Evolutionary conservation across 2,113 vertebrate species (phyloP).

Genomic region (Vireo altiloquus): DNA sequence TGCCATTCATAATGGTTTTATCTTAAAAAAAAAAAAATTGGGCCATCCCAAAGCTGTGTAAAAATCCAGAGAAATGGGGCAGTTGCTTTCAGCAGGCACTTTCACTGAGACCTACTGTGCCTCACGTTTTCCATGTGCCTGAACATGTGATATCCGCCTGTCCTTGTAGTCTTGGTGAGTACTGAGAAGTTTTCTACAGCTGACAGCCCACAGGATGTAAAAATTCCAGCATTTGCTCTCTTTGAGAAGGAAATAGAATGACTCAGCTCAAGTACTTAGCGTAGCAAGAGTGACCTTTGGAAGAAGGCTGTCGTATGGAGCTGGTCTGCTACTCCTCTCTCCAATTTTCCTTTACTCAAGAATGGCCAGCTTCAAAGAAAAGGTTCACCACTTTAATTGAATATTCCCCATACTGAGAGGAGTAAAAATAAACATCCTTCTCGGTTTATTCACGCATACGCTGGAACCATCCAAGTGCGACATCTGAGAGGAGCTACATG

Average conservation of each 20-base stretch:
- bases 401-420: constrained; percentile 16
- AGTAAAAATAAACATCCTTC: constrained; percentile 37
- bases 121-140: background rate
- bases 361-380: constrained; percentile 12
- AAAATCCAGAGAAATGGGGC: background rate
- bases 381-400: constrained; percentile 13
- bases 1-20: background rate
- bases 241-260: background rate
- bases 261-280: background rate
- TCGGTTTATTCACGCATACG: constrained; percentile 6
- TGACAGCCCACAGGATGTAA: background rate
- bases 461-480: background rate
- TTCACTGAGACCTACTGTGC: background rate
- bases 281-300: background rate
- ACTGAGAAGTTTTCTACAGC: background rate
- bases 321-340: background rate
- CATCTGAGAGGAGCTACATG: constrained; percentile 14
- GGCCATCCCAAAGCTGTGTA: background rate
- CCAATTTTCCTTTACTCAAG: background rate
- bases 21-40: background rate
- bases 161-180: background rate
- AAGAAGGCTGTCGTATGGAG: background rate
- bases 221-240: background rate
- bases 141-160: background rate
- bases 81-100: background rate